Evolutionary conservation across 2,113 vertebrate species (phyloP), one percentile per base, ranked within the genome.

Genomic region (Clarias macrocephalus): DNA sequence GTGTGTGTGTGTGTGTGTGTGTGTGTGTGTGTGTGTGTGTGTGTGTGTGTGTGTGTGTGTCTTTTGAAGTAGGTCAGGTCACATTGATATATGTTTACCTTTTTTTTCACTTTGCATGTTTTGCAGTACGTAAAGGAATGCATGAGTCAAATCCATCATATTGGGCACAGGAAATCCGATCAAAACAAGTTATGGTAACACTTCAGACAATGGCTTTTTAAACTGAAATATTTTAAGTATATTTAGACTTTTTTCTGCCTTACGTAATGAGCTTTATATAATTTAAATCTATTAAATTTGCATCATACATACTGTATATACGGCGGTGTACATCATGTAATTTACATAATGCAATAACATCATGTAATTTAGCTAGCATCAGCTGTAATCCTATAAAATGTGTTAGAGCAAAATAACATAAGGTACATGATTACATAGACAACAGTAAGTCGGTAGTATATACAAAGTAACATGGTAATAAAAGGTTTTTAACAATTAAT

Each of bases 1-100:
- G 52, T 72, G 33, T 84, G 54, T 88, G 42, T 86, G 33, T 52
- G n/a, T 83, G 72, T 70, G 42, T 65, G 59, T 59, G 10, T 33
- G 77, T 65, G 66, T 72, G 30, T 60, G 33, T 28, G 15, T n/a
- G 23, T 16, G 60, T 73, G 65, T 48, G 18, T 60, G 76, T 63
- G 65, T 72, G 30, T 60, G 33, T 28, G 15, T n/a, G 23, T 16
- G 60, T 73, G 65, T 48, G n/a, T n/a, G n/a, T n/a, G n/a, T n/a
- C n/a, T 62, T n/a, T 59, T 68, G 11, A 60, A 80, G 33, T 80
- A 33, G 56, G 28, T 18, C 23, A 60, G 66, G 56, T 59, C 16
- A 21, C 28, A 66, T 8, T 48, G 48, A 48, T 48, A 48, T 48
- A 42, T 42, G 42, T 25, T 62, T 23, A 5, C 21, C 23, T 62